Percentiles rank a stretch among this genome's conserved stretches.
These are phyloP conservation scores for Acropternis orthonyx DNA, from an alignment of 2,797 vertebrate species.

Conservation along the genomic window DNA sequence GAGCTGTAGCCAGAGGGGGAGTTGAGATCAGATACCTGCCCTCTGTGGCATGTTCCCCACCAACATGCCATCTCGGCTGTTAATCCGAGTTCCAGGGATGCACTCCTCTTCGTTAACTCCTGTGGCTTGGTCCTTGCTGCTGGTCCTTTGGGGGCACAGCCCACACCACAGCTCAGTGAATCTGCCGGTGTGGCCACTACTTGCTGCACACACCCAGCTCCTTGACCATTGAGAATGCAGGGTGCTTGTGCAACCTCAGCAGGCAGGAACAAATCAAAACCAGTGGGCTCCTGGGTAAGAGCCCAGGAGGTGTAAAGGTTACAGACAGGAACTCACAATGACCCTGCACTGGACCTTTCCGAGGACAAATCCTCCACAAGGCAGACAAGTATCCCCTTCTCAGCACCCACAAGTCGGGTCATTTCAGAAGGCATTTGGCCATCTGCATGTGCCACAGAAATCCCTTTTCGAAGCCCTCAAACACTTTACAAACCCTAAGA, in stretches of 20 bases:
- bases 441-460: background rate
- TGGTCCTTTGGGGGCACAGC: background rate
- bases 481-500: background rate
- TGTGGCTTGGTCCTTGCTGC: fast-evolving
- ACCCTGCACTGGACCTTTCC: background rate
- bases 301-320: background rate
- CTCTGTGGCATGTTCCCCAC: background rate
- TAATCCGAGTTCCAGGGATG: fast-evolving
- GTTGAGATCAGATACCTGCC: background rate
- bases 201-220: fast-evolving
- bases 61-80: background rate
- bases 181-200: background rate
- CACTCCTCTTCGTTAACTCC: background rate
- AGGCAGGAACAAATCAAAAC: background rate
- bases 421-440: background rate
- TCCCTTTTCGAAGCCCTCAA: background rate
- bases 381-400: background rate
- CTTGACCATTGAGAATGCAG: fast-evolving
- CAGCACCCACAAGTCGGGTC: background rate
- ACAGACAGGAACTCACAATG: background rate
- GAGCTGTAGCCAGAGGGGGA: background rate
- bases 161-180: background rate
- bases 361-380: background rate
- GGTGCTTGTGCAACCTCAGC: background rate
- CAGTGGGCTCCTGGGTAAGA: background rate